phyloP scores from a whole-genome alignment of 2,113 vertebrate genomes.

The Dromiciops gliroides region DNA sequence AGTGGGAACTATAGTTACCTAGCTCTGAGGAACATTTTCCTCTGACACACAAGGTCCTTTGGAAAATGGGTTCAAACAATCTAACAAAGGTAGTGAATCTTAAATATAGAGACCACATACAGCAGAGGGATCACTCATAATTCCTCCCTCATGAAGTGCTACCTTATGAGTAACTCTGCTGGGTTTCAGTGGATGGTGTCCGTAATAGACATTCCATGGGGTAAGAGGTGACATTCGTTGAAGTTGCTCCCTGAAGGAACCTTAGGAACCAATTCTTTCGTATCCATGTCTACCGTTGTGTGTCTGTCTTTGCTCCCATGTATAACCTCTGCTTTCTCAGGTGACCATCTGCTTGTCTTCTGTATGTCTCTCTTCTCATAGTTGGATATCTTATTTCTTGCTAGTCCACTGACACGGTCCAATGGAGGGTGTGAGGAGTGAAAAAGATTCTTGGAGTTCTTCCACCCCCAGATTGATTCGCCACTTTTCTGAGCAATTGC shows the following conservation, averaged over 20 bases:
- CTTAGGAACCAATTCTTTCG: background rate
- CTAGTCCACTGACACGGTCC: background rate
- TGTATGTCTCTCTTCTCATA: background rate
- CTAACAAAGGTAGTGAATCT: background rate
- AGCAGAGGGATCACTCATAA: background rate
- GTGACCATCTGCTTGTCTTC: background rate
- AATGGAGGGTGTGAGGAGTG: background rate
- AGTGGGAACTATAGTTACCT: background rate
- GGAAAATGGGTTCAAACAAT: background rate
- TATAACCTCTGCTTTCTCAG: background rate
- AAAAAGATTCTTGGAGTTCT: background rate
- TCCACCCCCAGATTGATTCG: background rate
- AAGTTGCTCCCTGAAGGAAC: too few relatives aligned
- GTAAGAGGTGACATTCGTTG: too few relatives aligned
- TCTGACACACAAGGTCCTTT: background rate
- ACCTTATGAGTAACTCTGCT: background rate
- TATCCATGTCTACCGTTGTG: background rate
- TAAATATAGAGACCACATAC: background rate
- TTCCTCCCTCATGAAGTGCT: background rate
- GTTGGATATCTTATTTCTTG: background rate
- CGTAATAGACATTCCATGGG: background rate
- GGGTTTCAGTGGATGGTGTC: background rate
- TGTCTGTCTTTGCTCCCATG: background rate
- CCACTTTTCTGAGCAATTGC: too few relatives aligned
- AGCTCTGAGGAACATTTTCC: background rate